Conservation (phyloP, 1,140 invertebrate genomes). For the Listronotus bonariensis region DNA sequence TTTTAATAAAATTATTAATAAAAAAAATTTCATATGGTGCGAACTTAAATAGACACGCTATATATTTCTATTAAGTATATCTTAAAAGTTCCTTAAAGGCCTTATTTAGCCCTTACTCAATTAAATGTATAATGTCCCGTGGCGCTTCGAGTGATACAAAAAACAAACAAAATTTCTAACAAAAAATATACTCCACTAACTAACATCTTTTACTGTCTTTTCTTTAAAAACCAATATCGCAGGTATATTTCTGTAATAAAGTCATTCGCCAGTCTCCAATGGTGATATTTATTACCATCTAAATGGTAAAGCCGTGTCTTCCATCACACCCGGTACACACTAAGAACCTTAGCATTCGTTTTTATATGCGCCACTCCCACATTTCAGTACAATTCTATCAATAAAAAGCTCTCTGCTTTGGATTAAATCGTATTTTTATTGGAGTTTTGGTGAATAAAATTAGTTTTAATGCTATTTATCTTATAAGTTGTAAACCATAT, state of each 20-base stretch:
- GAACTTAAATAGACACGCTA: no score
- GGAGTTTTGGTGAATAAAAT: conserved; percentile 24
- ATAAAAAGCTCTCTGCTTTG: conserved; percentile 27
- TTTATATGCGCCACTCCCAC: conserved; percentile 28
- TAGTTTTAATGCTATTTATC: conserved; percentile 29
- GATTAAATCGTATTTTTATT: conserved; percentile 28
- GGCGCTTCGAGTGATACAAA: no score
- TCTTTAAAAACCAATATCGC: no score
- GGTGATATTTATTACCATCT: conserved; percentile 32
- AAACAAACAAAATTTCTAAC: no score
- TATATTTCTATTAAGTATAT: no score
- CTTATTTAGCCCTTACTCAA: no score
- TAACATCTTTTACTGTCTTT: no score
- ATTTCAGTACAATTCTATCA: conserved; percentile 33
- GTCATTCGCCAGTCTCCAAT: conserved; percentile 27
- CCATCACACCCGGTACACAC: conserved; percentile 25
- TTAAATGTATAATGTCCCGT: no score
- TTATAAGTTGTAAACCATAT: conserved; percentile 25
- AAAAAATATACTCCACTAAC: no score
- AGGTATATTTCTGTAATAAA: conserved; percentile 13
- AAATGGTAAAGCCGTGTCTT: conserved; percentile 36
- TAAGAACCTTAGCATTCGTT: conserved; percentile 15
- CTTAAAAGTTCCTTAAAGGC: no score
- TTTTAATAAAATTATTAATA: no score
- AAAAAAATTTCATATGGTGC: no score